phyloP scores from a whole-genome alignment of 2,113 vertebrate genomes.

The Melozone crissalis region DNA sequence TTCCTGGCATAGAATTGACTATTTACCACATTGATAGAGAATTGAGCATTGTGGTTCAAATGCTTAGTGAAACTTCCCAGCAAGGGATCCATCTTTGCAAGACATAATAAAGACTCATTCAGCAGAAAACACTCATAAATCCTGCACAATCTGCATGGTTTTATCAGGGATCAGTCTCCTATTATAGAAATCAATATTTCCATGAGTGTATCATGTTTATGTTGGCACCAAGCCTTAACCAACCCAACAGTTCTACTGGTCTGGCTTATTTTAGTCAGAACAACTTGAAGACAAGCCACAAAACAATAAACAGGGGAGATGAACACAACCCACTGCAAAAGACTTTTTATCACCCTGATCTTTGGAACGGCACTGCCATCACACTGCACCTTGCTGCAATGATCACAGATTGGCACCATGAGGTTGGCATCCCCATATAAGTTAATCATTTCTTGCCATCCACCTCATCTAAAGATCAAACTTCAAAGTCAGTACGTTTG shows the following conservation, averaged over 20 bases:
- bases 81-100: background rate
- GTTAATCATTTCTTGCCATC: slow-evolving; percentile 60
- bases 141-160: background rate
- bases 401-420: background rate
- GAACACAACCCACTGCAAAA: background rate
- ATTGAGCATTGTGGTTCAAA: background rate
- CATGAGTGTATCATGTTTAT: background rate
- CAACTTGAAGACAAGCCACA: background rate
- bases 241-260: background rate
- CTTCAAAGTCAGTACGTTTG: background rate
- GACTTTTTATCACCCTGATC: background rate
- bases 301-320: background rate
- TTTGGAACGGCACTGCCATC: background rate
- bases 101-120: background rate
- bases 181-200: background rate
- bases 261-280: background rate
- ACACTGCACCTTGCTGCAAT: background rate
- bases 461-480: slow-evolving; percentile 33
- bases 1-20: background rate
- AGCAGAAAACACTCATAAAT: background rate
- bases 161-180: background rate
- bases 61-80: background rate
- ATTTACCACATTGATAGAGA: background rate
- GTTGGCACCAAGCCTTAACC: background rate
- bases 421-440: background rate